phyloP scores from a whole-genome alignment of 1,140 invertebrate species.

The Battus philenor region DNA sequence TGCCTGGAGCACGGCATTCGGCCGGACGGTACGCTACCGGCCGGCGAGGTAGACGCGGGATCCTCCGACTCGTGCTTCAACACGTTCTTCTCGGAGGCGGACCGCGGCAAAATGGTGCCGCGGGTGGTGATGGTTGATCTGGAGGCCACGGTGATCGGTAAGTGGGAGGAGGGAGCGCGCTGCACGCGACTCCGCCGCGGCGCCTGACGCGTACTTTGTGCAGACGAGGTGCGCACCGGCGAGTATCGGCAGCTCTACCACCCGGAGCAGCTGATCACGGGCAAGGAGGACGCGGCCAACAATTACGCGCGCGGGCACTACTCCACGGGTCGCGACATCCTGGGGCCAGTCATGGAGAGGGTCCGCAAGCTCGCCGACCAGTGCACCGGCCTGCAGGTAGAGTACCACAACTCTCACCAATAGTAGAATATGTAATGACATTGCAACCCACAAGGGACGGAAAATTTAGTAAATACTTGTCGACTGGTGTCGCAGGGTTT shows the following conservation, averaged over 20 bases:
- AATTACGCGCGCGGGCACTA: constrained; percentile 90
- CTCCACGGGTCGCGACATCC: constrained; percentile 87
- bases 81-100: constrained; percentile 79
- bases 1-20: constrained; percentile 90
- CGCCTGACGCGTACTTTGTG: constrained; percentile 73
- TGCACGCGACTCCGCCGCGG: too few species aligned
- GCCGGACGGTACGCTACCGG: constrained; percentile 80
- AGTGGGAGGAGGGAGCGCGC: too few species aligned
- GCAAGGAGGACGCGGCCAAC: constrained; percentile 90
- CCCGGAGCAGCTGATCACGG: constrained; percentile 84
- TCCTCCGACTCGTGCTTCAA: constrained; percentile 73
- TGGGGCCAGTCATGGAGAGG: constrained; percentile 83
- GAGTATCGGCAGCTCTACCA: constrained; percentile 80
- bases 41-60: constrained; percentile 46
- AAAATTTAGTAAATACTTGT: constrained; percentile 2
- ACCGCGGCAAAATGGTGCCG: constrained; percentile 84
- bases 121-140: constrained; percentile 87
- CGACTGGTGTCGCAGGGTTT: constrained; percentile 80
- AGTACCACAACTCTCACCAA: too few species aligned
- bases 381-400: constrained; percentile 87
- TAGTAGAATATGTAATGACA: too few species aligned
- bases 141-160: constrained; percentile 84
- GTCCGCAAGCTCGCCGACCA: constrained; percentile 86
- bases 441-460: too few species aligned
- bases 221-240: constrained; percentile 81